Conservation (phyloP, 2,113 vertebrate species). For the Alces alces region DNA sequence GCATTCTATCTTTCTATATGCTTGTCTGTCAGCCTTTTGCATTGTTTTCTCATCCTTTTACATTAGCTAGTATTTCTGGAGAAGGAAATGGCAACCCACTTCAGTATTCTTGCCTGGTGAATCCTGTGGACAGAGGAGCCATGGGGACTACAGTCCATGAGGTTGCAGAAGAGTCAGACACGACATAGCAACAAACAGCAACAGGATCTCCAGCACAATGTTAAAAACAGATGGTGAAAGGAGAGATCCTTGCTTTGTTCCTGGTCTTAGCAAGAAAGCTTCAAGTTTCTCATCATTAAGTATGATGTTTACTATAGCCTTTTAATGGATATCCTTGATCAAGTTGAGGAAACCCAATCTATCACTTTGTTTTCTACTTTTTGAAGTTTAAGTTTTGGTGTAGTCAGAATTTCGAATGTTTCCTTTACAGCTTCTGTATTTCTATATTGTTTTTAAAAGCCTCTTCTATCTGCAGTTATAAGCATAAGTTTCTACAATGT, state of each 20-base stretch:
- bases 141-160: neutral
- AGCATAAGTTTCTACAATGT: neutral
- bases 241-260: neutral
- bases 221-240: neutral
- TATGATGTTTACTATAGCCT: neutral
- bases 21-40: neutral
- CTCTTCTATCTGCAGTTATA: neutral
- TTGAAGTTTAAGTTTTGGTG: neutral
- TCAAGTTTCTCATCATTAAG: neutral
- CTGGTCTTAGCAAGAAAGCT: neutral
- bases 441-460: neutral
- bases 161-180: neutral
- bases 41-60: neutral
- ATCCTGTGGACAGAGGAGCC: neutral
- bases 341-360: neutral
- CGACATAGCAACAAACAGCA: neutral
- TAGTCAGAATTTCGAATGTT: neutral
- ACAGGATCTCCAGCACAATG: neutral
- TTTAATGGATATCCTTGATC: neutral
- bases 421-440: neutral
- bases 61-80: neutral
- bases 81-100: neutral
- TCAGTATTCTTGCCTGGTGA: neutral
- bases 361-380: neutral
- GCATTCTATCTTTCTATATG: neutral